Conservation (phyloP, 2,113 vertebrate species). For the Bubo bubo region DNA sequence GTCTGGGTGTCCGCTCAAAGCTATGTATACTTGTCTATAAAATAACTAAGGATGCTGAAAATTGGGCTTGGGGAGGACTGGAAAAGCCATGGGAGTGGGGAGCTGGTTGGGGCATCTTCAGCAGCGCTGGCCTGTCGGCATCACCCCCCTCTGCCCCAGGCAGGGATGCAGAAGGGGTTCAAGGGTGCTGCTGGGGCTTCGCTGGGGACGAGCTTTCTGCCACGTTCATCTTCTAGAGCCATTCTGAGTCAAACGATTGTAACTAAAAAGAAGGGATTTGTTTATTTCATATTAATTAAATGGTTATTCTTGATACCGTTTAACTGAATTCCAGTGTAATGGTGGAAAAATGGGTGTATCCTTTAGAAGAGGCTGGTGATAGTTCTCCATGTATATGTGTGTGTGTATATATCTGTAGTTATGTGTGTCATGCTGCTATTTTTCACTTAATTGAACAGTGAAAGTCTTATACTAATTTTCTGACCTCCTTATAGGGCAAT, state of each 20-base stretch:
- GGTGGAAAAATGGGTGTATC: background rate
- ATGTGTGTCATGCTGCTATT: background rate
- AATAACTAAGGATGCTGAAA: accelerated
- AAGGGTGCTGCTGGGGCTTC: background rate
- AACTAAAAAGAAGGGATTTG: background rate
- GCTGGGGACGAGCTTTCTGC: background rate
- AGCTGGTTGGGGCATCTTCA: no score
- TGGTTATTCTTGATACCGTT: background rate
- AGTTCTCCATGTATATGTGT: accelerated
- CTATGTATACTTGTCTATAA: accelerated
- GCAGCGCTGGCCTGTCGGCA: accelerated
- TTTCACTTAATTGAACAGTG: background rate
- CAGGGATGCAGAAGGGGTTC: background rate
- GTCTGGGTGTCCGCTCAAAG: background rate
- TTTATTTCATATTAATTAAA: background rate
- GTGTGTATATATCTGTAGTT: accelerated
- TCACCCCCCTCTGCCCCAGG: no score
- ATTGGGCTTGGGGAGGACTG: no score
- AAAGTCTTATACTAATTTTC: background rate
- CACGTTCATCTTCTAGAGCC: background rate
- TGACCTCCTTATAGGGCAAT: background rate
- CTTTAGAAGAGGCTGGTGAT: background rate
- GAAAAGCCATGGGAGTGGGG: background rate
- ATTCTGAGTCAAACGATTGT: accelerated
- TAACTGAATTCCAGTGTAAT: background rate